A percentile compares a stretch with the other conserved stretches of the same genome.
Conservation (phyloP, 2,113 vertebrate genomes). For the Empidonax traillii region DNA sequence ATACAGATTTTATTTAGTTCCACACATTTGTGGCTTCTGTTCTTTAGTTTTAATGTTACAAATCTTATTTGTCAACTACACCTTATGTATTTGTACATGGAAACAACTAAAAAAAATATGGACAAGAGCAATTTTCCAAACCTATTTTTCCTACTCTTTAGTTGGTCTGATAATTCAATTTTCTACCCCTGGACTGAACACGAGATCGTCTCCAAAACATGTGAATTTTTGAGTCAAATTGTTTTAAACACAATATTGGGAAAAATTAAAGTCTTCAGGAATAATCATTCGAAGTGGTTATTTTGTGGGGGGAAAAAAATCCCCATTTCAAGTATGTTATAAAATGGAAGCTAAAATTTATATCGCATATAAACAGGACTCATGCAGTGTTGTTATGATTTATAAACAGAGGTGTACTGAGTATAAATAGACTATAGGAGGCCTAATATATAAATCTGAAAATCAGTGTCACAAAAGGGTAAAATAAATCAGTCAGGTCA, state of each 20-base stretch:
- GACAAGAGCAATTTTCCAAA: not conserved
- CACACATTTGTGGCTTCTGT: not conserved
- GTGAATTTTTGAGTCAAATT: not conserved
- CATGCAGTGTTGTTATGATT: not conserved
- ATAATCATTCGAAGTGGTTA: not conserved
- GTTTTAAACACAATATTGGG: not conserved
- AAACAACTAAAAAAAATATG: not conserved
- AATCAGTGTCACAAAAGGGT: not conserved
- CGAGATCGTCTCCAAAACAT: not conserved
- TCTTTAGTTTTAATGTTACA: not conserved
- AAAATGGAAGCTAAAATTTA: not conserved
- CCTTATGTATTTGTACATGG: not conserved
- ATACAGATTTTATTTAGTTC: not conserved
- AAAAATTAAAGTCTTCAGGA: not conserved
- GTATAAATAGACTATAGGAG: not conserved
- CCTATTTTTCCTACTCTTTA: not conserved
- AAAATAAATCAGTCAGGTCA: not conserved
- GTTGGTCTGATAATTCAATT: not conserved
- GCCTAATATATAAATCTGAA: conserved; percentile 9
- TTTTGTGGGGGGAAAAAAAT: not conserved
- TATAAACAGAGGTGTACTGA: not conserved
- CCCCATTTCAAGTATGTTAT: not conserved
- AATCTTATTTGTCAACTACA: not conserved
- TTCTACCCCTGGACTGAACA: not conserved
- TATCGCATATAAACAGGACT: not conserved